Conservation (phyloP, 2,797 vertebrate species). For the Triplophysa yarkandensis region DNA sequence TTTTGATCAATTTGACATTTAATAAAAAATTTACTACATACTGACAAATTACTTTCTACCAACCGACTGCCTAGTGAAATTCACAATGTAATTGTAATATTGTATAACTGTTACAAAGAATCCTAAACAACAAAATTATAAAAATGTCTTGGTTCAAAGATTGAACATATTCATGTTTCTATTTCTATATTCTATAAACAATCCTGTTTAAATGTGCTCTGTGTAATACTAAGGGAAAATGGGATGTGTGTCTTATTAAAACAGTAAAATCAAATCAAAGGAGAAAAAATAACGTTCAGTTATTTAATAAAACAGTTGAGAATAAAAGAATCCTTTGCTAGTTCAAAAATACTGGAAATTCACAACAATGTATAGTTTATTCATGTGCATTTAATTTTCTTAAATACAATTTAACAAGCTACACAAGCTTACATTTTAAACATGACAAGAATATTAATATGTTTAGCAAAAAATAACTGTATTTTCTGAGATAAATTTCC, state of each 20-base stretch:
- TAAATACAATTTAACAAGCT: neutral
- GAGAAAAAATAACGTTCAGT: neutral
- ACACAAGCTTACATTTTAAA: neutral
- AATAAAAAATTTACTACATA: too few species aligned
- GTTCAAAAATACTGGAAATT: neutral
- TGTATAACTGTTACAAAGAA: constrained; percentile 20
- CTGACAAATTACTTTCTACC: too few species aligned
- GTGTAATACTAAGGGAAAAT: neutral
- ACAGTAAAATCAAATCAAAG: neutral
- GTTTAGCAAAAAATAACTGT: neutral
- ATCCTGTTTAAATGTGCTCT: constrained; percentile 27
- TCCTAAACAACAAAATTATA: too few species aligned
- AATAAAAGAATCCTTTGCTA: too few species aligned
- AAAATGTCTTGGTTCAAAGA: neutral
- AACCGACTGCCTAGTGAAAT: too few species aligned
- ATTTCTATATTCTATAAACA: too few species aligned
- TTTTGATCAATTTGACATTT: too few species aligned
- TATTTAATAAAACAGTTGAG: neutral
- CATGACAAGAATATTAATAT: constrained; percentile 1
- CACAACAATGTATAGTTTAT: neutral
- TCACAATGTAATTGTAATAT: constrained; percentile 18
- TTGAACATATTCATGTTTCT: neutral
- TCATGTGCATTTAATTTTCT: neutral
- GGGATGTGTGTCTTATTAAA: neutral
- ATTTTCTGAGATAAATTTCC: neutral